Base-by-base conservation (phyloP, 2,113 vertebrate genomes). In the Kryptolebias marmoratus region DNA sequence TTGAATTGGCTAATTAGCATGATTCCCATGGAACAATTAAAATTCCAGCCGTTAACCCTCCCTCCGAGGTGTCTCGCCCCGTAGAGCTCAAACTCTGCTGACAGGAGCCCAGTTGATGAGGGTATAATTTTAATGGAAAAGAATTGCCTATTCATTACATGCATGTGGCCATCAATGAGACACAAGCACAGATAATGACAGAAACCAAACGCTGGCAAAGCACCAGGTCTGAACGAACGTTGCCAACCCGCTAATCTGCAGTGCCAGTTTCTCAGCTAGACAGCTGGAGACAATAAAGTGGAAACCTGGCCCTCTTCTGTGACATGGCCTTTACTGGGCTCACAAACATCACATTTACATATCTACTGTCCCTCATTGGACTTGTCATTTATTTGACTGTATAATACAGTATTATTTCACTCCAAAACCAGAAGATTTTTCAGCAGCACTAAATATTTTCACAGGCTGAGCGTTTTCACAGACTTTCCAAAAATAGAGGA, bases 41-140 rank as follows among this genome's bases (percentile, higher is more conserved):
- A 91, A 92, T 88, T 88, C 88, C 83, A 72, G 73, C 48, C 85
- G 81, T 82, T 90, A 77, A 85, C 83, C 80, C 47, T 44, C 69
- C 14, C 79, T 86, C 82, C 53, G 58, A 85, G 78, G 75, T 74
- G 79, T 85, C 84, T 82, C 53, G 60, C 82, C 71, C 80, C 79
- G 55, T 54, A 64, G 79, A 69, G 71, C 82, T 72, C 52, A 62
- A 75, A 49, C 74, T 71, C 45, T 54, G 66, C 83, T 87, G 90
- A 86, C 89, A 89, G 83, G 80, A 87, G 72, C 71, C 59, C 79
- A 69, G 78, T 85, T 83, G 80, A 92, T 88, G 88, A 89, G 87
- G 89, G 83, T 92, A 90, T 93, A 91, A 90, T 89, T 92, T 93
- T 93, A 91, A 94, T 91, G 80, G 83, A 80, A 91, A 91, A 80